A percentile compares a stretch with the other conserved stretches of the same genome.
phyloP scores from a whole-genome alignment of 2,113 vertebrate species.

The Pseudopipra pipra region DNA sequence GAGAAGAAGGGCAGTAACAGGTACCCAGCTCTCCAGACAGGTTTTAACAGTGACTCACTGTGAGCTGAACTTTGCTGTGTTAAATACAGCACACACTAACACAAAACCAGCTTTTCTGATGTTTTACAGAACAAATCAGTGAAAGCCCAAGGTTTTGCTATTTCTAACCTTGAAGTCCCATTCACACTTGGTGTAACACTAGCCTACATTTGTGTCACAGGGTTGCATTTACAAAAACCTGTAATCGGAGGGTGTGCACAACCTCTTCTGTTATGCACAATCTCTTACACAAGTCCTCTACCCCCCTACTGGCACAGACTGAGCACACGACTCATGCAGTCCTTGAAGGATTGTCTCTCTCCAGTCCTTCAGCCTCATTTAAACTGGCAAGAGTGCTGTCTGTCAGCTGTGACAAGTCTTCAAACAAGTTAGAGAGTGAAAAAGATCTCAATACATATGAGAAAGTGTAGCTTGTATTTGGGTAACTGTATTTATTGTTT shows the following conservation, averaged over 20 bases:
- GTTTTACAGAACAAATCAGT: background rate
- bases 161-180: background rate
- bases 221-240: background rate
- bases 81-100: background rate
- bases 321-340: fast-evolving
- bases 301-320: background rate
- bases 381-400: background rate
- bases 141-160: background rate
- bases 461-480: background rate
- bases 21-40: background rate
- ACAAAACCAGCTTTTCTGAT: background rate
- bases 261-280: fast-evolving
- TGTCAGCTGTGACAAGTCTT: background rate
- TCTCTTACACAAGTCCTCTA: background rate
- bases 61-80: background rate
- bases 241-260: background rate
- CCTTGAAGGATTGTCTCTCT: background rate
- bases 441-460: background rate
- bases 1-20: background rate
- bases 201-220: background rate
- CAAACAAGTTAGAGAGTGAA: background rate
- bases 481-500: background rate
- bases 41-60: background rate
- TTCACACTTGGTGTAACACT: background rate
- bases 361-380: background rate